Evolutionary conservation across 2,888 invertebrate genomes (phyloP), one percentile per base, ranked within the genome.

Genomic region (Heteropelma amictum): DNA sequence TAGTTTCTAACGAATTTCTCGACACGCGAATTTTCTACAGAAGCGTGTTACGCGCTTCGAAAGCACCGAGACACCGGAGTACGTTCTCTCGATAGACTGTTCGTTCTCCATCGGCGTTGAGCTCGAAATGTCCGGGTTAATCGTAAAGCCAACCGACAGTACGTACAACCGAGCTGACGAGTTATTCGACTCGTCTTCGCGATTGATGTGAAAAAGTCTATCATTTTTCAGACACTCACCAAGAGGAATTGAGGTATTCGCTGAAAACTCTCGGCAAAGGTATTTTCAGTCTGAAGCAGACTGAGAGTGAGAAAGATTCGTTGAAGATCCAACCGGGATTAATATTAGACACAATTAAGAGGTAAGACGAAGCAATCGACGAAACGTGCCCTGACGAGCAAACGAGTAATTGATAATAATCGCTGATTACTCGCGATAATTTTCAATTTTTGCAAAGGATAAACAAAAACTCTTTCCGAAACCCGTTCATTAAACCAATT

Each of bases 261-360:
- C 93, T 94, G 86, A 91, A 92, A 82, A 93, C 93, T 7, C 90
- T 93, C 14, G 93, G 93, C 14, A 93, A 93, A 88, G 93, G 92
- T 56, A 91, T 95, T 84, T 87, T 93, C 89, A 90, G 95, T 80
- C 87, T 95, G 35, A 89, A 92, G 67, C 92, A 90, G 88, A 92
- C 92, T 91, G 77, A 78, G 14, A 72, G 51, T 21, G 91, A 90
- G 88, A 90, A 90, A 89, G 92, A 89, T 84, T 91, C 91, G 84
- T 87, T 92, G 64, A 90, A 92, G 21, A 92, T 93, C 84, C 91
- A 92, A 85, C 91, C 93, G 40, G 91, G 92, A 82, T 91, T 93
- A 89, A 93, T 94, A 1, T 92, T 92, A 80, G 93, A 94, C 82
- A 95, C 95, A 23, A 89, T 92, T 54, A 90, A 91, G 82, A 90